Evolutionary conservation across 2,113 vertebrate genomes (phyloP), one percentile per base, ranked within the genome.

Genomic region (Echinops telfairi): DNA sequence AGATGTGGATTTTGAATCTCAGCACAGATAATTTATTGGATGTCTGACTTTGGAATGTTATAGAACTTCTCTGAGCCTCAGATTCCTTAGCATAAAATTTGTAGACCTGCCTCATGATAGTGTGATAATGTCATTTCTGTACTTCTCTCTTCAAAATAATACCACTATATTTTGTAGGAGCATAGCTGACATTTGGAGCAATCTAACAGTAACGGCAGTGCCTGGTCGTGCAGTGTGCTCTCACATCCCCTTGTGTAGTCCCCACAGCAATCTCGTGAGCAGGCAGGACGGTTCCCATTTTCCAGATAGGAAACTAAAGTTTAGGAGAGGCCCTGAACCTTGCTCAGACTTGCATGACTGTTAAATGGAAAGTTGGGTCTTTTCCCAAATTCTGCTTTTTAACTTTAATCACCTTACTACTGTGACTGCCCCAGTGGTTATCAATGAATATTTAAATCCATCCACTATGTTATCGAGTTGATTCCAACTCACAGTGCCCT

Each of bases 311-410:
- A 43, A 0, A 25, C 27, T 33, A 92, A 86, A 66, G 86, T 87
- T 93, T 36, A 62, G 89, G 68, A 29, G 87, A 95, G 62, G 93
- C 92, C 89, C 80, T 95, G 82, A 36, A 73, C 86, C 0, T 36
- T 83, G 47, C 38, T 90, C 0, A 81, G 29, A 95, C 57, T 94
- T 86, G 20, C 66, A 96, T 94, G 95, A 93, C 36, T 71, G 4
- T 9, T 33, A 75, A 53, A 38, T 25, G 23, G 14, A 10, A 86
- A 82, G 58, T 6, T 33, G 40, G 83, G 86, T 86, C 68, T 92
- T 78, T 3, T 2, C 33, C 43, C 83, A 53, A 83, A 71, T 76
- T 90, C 17, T 38, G 3, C 82, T 60, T 27, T 79, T 83, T 40
- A 22, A 68, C 22, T 89, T 73, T 79, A 76, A 19, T 2, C 31